A percentile compares a stretch with the other conserved stretches of the same genome.
phyloP scores from a whole-genome alignment of 2,888 invertebrate species.

The Pinctada fucata region DNA sequence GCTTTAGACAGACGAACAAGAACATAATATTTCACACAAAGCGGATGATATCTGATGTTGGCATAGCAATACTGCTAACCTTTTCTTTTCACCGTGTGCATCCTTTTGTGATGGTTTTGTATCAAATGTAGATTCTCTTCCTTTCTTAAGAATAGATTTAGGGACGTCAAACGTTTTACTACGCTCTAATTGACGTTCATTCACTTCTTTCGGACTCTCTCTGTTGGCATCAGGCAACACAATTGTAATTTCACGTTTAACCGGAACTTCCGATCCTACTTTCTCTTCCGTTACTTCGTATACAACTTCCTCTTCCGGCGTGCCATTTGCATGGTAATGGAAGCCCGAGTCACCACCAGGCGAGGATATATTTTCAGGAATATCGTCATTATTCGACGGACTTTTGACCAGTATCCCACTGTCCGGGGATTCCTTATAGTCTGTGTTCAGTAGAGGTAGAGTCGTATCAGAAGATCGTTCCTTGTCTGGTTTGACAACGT shows the following conservation, averaged over 20 bases:
- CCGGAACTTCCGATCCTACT: neutral
- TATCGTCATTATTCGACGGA: neutral
- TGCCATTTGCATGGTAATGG: neutral
- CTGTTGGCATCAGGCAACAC: neutral
- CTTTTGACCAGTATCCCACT: neutral
- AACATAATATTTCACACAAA: no score
- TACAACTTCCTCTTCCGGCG: neutral
- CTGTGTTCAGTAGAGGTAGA: no score
- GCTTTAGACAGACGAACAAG: no score
- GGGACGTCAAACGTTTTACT: no score
- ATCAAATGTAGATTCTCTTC: no score
- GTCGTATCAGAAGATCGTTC: no score
- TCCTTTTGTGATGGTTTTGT: no score
- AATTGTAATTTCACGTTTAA: neutral
- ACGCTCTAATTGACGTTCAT: neutral
- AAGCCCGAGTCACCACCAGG: neutral
- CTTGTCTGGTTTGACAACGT: no score
- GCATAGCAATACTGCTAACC: no score
- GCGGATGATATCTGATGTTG: no score
- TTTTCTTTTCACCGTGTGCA: no score
- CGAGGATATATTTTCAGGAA: neutral
- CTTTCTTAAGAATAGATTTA: no score
- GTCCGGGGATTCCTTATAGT: neutral
- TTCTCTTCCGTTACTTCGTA: neutral
- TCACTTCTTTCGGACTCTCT: neutral